Evolutionary conservation across 2,113 vertebrate species (phyloP).

Genomic region (Hystrix brachyura): DNA sequence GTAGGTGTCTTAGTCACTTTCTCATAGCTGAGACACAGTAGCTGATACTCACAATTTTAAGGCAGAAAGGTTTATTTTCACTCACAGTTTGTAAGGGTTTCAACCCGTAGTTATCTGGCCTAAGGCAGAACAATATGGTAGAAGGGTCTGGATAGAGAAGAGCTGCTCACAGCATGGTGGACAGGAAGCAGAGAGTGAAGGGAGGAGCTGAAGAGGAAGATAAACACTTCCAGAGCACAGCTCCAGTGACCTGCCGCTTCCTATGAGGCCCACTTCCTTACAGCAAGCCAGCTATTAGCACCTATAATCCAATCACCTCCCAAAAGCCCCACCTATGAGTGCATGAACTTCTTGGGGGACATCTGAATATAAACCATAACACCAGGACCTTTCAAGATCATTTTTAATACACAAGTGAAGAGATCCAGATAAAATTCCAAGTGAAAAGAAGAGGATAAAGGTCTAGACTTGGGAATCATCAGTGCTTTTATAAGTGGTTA

Average conservation of each 20-base stretch:
- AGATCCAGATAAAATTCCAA: constrained; percentile 34
- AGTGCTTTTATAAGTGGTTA: background rate
- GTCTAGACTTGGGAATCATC: background rate
- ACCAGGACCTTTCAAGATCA: background rate
- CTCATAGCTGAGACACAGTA: background rate
- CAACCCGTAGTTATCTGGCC: background rate
- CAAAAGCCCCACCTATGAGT: background rate
- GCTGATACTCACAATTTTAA: background rate
- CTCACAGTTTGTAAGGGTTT: background rate
- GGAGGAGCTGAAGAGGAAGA: background rate
- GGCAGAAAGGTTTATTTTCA: background rate
- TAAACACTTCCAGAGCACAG: background rate
- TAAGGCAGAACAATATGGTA: background rate
- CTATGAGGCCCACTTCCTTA: background rate
- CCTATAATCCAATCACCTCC: background rate
- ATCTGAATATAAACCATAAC: background rate
- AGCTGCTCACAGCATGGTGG: background rate
- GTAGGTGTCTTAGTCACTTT: background rate
- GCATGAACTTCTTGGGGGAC: background rate
- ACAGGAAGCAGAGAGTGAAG: background rate
- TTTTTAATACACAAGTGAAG: constrained; percentile 7
- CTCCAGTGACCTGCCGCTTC: background rate
- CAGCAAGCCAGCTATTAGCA: background rate
- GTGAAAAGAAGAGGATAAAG: constrained; percentile 6
- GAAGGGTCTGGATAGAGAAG: background rate